phyloP scores from a whole-genome alignment of 2,113 vertebrate genomes.

The Polyodon spathula region DNA sequence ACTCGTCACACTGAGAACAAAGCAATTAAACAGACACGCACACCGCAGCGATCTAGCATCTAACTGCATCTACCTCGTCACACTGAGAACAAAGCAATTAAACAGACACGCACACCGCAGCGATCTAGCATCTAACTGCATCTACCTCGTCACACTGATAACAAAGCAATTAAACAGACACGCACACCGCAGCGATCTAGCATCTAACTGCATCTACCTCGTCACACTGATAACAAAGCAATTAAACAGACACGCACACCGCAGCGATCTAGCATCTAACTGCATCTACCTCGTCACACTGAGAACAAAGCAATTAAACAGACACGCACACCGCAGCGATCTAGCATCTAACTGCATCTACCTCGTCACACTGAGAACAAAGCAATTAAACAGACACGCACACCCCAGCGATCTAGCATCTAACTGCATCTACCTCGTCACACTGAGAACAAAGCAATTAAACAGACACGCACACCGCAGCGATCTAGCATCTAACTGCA shows the following conservation, averaged over 20 bases:
- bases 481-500: slow-evolving; percentile 50
- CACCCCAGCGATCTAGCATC: slow-evolving; percentile 66
- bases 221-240: slow-evolving; percentile 27
- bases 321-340: slow-evolving; percentile 68
- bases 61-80: no score
- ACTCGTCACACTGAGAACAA: no score
- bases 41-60: slow-evolving; percentile 66
- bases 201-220: slow-evolving; percentile 28
- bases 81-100: slow-evolving; percentile 59
- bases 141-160: no score
- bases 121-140: slow-evolving; percentile 50
- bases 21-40: slow-evolving; percentile 84
- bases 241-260: slow-evolving; percentile 80
- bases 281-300: no score
- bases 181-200: slow-evolving; percentile 64
- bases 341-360: slow-evolving; percentile 38
- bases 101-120: slow-evolving; percentile 71
- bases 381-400: slow-evolving; percentile 84
- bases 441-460: slow-evolving; percentile 59
- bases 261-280: slow-evolving; percentile 59
- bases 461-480: slow-evolving; percentile 71
- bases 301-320: slow-evolving; percentile 71
- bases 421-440: no score
- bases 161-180: slow-evolving; percentile 79
- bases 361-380: no score